Percentiles rank a stretch among this genome's conserved stretches.
Evolutionary conservation across 2,888 invertebrate genomes (phyloP).

Genomic region (Metacarcinus magister): DNA sequence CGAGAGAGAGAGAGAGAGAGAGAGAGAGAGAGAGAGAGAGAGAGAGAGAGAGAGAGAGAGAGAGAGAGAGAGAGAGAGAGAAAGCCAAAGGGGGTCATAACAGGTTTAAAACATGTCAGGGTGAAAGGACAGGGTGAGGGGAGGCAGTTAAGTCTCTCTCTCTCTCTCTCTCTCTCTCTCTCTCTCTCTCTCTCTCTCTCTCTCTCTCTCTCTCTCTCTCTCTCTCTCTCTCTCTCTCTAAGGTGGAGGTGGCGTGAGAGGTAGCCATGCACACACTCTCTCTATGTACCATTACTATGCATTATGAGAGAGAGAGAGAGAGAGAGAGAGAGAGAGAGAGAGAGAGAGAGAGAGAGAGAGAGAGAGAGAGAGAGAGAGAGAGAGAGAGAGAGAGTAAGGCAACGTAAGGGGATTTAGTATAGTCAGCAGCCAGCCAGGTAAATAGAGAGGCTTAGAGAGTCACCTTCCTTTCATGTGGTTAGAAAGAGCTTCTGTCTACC

Average conservation of each 20-base stretch:
- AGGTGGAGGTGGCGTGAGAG: not conserved
- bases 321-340: constrained; percentile 2
- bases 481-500: too few species aligned
- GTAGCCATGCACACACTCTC: not conserved
- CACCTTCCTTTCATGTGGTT: too few species aligned
- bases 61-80: not conserved
- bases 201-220: constrained; percentile 39
- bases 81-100: not conserved
- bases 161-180: constrained; percentile 39
- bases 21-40: not conserved
- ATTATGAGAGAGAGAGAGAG: not conserved
- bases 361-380: constrained; percentile 2
- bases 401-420: not conserved
- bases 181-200: constrained; percentile 39
- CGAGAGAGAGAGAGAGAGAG: not conserved
- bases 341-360: constrained; percentile 2
- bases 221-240: too few species aligned
- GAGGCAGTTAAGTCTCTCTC: not conserved
- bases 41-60: not conserved
- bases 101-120: not conserved
- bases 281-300: not conserved
- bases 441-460: too few species aligned
- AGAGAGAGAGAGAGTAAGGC: not conserved
- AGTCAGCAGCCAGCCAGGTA: too few species aligned
- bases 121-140: not conserved